A percentile compares a stretch with the other conserved stretches of the same genome.
These are phyloP conservation scores for Sebastes cheni DNA, from an alignment of 2,797 vertebrate species.

Conservation along the genomic window DNA sequence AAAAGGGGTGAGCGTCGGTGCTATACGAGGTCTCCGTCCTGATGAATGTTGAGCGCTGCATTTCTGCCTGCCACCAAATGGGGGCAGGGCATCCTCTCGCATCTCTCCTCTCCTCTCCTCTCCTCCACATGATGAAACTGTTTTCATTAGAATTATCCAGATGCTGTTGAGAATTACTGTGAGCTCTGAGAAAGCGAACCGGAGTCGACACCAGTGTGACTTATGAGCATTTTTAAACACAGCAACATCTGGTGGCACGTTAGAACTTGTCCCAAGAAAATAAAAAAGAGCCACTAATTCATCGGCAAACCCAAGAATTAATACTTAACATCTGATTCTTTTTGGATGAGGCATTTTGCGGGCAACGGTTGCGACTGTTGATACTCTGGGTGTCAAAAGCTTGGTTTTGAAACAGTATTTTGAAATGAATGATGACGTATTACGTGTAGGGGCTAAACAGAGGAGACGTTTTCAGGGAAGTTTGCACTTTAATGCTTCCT, in stretches of 20 bases:
- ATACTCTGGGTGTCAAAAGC: background rate
- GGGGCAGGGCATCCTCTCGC: slow-evolving; percentile 69
- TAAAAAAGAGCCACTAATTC: slow-evolving; percentile 30
- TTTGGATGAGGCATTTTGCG: background rate
- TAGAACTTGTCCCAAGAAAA: slow-evolving; percentile 38
- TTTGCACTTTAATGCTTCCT: background rate
- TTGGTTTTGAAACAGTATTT: background rate
- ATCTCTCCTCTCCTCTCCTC: slow-evolving; percentile 5
- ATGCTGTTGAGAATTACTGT: slow-evolving; percentile 48
- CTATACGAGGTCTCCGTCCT: background rate
- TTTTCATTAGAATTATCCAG: slow-evolving; percentile 59
- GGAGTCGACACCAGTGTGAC: slow-evolving; percentile 37
- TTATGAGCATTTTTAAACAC: slow-evolving; percentile 51
- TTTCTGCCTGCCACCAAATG: slow-evolving; percentile 57
- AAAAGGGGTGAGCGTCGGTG: background rate
- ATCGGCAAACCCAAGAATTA: slow-evolving; percentile 11
- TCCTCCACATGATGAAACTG: slow-evolving; percentile 38
- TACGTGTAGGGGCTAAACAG: background rate
- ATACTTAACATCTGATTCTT: slow-evolving; percentile 36
- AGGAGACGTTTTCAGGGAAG: background rate
- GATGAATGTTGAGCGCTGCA: slow-evolving; percentile 14
- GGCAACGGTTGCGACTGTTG: background rate
- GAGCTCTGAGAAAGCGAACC: slow-evolving; percentile 32
- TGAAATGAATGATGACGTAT: background rate
- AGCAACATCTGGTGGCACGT: slow-evolving; percentile 62